A percentile compares a stretch with the other conserved stretches of the same genome.
Conservation (phyloP, 2,113 vertebrate genomes). For the Myotis brandtii region DNA sequence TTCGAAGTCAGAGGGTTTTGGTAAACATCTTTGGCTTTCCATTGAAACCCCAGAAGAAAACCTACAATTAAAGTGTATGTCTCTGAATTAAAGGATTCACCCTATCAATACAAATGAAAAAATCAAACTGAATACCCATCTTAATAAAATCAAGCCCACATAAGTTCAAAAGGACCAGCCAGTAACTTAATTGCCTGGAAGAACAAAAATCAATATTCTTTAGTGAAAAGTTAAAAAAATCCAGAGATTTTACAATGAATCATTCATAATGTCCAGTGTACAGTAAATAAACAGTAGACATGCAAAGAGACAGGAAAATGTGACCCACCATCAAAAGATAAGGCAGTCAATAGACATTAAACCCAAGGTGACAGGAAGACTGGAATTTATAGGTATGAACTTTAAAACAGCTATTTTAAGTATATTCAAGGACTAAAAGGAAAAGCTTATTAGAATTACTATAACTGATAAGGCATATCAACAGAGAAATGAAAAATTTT, state of each 20-base stretch:
- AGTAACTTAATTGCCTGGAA: not conserved
- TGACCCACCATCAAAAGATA: not conserved
- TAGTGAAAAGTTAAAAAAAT: not conserved
- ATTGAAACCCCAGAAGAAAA: not conserved
- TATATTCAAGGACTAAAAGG: not conserved
- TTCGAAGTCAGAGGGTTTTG: not conserved
- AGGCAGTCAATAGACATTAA: not conserved
- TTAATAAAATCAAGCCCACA: not conserved
- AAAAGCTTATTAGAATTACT: not conserved
- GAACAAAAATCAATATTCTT: not conserved
- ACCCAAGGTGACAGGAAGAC: not conserved
- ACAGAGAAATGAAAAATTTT: not conserved
- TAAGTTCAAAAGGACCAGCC: not conserved
- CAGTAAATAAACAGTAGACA: not conserved
- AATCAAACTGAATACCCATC: not conserved
- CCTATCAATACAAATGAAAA: not conserved
- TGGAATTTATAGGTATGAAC: not conserved
- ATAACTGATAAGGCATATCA: not conserved
- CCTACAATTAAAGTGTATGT: not conserved
- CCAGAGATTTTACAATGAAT: not conserved
- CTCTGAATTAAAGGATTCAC: conserved; percentile 19
- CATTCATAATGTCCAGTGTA: not conserved
- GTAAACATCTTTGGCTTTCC: not conserved
- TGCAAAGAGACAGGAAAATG: not conserved
- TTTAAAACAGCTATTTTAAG: not conserved